Percentiles rank a stretch among this genome's conserved stretches.
Conservation (phyloP, 1,140 invertebrate species). For the Ceratina calcarata region DNA sequence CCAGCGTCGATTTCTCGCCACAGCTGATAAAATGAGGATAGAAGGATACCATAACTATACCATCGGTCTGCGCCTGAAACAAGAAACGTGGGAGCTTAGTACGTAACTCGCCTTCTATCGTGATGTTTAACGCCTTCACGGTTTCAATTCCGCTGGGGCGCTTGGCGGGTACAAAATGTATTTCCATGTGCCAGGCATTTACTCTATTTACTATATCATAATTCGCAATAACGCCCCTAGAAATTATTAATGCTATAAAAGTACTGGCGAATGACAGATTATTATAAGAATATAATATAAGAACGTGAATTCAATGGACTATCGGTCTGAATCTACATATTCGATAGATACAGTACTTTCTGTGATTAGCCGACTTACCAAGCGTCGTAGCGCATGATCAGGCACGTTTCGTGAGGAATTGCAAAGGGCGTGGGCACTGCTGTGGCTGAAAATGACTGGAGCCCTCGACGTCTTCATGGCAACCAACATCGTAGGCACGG, state of each 20-base stretch:
- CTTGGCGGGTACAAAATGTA: too few relatives aligned
- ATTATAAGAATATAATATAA: too few relatives aligned
- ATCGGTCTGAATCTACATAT: not conserved
- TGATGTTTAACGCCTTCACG: not conserved
- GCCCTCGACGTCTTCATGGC: constrained; percentile 88
- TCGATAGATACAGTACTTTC: too few relatives aligned
- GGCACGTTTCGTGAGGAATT: constrained; percentile 92
- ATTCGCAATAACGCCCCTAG: too few relatives aligned
- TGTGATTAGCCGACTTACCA: too few relatives aligned
- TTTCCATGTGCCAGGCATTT: too few relatives aligned
- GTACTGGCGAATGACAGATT: too few relatives aligned
- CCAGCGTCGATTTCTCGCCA: constrained; percentile 86
- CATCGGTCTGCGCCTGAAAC: constrained; percentile 88
- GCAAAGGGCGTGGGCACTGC: constrained; percentile 91
- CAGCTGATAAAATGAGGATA: constrained; percentile 92
- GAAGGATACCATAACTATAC: constrained; percentile 95
- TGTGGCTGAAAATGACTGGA: constrained; percentile 95
- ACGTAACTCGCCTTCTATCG: not conserved
- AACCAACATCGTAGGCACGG: constrained; percentile 89
- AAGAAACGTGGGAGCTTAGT: not conserved
- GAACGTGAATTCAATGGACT: not conserved
- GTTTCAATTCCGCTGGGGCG: not conserved
- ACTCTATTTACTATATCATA: too few relatives aligned
- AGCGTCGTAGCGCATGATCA: constrained; percentile 88
- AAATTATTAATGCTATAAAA: too few relatives aligned